Conservation (phyloP, 2,797 vertebrate species). For the Aselliscus stoliczkanus region DNA sequence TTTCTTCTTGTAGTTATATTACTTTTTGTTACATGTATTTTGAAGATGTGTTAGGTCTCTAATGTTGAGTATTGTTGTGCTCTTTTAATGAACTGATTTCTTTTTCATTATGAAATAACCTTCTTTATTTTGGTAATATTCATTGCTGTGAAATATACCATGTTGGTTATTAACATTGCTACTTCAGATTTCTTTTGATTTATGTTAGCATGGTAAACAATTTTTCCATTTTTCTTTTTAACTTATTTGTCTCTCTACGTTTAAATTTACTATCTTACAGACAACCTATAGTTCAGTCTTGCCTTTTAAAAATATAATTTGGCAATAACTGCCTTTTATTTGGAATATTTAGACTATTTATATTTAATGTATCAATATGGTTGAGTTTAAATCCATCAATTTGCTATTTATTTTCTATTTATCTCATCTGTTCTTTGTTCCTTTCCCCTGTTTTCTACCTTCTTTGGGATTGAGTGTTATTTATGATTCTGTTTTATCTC, state of each 20-base stretch:
- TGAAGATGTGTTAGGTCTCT: background rate
- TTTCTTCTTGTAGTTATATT: background rate
- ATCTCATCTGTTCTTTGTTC: background rate
- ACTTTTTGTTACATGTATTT: background rate
- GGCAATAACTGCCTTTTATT: background rate
- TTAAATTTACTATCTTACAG: background rate
- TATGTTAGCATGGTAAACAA: background rate
- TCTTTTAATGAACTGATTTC: background rate
- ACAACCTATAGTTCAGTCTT: background rate
- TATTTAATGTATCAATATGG: background rate
- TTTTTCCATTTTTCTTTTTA: background rate
- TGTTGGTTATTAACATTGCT: background rate
- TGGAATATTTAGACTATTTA: background rate
- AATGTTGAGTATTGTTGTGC: background rate
- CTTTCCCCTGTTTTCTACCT: background rate
- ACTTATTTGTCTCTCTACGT: background rate
- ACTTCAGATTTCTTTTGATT: background rate
- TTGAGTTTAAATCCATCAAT: background rate
- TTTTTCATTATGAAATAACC: background rate
- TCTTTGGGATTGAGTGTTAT: background rate
- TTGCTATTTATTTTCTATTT: background rate
- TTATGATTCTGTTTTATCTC: background rate
- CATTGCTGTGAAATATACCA: background rate
- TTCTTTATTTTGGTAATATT: background rate
- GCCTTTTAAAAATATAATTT: background rate